phyloP scores from a whole-genome alignment of 2,888 invertebrate genomes.

The Oscheius sp. region DNA sequence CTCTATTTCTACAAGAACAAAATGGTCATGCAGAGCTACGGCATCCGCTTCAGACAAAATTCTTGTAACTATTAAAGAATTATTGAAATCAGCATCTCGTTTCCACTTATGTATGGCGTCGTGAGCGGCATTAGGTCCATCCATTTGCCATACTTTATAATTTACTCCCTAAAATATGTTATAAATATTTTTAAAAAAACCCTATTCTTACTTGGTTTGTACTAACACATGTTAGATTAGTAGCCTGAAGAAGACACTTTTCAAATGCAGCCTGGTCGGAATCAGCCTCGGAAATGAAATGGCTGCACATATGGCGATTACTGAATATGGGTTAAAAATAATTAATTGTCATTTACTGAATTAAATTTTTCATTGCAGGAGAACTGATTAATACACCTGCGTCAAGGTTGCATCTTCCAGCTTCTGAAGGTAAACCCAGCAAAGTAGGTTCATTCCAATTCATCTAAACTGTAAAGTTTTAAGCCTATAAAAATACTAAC shows the following conservation, averaged over 20 bases:
- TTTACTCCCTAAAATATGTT: conserved; percentile 34
- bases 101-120: conserved; percentile 50
- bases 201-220: conserved; percentile 49
- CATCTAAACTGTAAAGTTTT: conserved; percentile 38
- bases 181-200: neutral
- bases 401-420: conserved; percentile 76
- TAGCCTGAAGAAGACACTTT: conserved; percentile 61
- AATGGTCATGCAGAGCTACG: conserved; percentile 71
- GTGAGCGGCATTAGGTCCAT: conserved; percentile 51
- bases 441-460: conserved; percentile 61
- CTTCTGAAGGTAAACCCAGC: conserved; percentile 49
- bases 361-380: conserved; percentile 82
- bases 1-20: conserved; percentile 59
- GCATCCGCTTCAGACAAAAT: conserved; percentile 71
- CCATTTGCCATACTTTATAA: conserved; percentile 48
- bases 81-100: conserved; percentile 38
- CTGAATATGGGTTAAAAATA: conserved; percentile 37
- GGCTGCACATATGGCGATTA: conserved; percentile 58
- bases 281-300: conserved; percentile 39
- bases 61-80: conserved; percentile 71
- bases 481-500: conserved; percentile 32
- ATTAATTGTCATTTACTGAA: conserved; percentile 46
- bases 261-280: conserved; percentile 64
- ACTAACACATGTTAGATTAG: conserved; percentile 59
- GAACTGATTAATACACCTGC: conserved; percentile 88